Evolutionary conservation across 2,113 vertebrate genomes (phyloP).

Genomic region (Meriones unguiculatus): DNA sequence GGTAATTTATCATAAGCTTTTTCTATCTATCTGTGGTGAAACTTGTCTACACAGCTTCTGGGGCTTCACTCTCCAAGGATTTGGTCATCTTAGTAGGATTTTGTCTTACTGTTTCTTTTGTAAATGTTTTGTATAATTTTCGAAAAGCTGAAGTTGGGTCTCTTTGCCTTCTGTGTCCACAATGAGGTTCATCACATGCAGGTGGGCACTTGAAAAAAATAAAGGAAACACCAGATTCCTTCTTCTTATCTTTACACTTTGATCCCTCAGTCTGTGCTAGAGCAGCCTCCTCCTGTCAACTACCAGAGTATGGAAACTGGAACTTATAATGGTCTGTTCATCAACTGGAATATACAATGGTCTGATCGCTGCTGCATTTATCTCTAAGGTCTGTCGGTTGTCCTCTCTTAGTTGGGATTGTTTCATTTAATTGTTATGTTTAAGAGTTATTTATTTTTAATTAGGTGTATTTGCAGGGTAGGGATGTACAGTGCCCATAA

Average conservation of each 20-base stretch:
- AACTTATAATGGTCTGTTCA: background rate
- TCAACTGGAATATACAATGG: too few species aligned
- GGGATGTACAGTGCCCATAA: background rate
- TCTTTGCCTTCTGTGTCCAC: background rate
- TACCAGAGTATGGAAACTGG: background rate
- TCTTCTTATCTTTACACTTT: background rate
- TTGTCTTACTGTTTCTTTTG: accelerated
- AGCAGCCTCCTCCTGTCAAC: too few species aligned
- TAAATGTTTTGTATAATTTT: background rate
- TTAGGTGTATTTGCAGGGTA: background rate
- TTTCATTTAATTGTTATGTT: background rate
- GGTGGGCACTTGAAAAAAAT: background rate
- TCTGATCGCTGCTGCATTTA: background rate
- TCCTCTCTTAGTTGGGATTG: background rate
- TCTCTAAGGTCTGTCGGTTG: background rate
- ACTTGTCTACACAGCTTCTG: background rate
- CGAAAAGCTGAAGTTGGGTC: background rate
- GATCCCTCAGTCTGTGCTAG: accelerated
- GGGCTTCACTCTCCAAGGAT: background rate
- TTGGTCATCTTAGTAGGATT: background rate
- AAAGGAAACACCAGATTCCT: background rate
- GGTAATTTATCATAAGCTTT: background rate
- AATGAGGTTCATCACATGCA: background rate
- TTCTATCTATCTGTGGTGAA: background rate
- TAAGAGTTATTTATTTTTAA: background rate